These are phyloP conservation scores for Calosoma granatense DNA, from an alignment of 1,140 invertebrate species.

Conservation along the genomic window DNA sequence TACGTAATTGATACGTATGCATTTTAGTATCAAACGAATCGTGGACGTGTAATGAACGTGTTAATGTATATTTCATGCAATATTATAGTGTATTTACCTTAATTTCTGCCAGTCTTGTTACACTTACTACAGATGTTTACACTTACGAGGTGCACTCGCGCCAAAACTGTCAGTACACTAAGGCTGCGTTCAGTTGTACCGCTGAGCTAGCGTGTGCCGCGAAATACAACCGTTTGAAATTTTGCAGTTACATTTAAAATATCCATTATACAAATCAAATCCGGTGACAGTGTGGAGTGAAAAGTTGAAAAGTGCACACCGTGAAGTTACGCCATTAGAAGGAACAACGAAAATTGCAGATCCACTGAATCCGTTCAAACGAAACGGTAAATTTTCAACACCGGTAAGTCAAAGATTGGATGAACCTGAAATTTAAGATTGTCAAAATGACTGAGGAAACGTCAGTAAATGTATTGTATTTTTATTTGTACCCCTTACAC, in stretches of 20 bases:
- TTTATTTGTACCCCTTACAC: conserved; percentile 7
- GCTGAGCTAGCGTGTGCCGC: too few relatives aligned
- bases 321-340: neutral
- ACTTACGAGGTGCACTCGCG: too few relatives aligned
- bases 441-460: neutral
- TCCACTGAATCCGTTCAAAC: neutral
- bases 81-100: too few relatives aligned
- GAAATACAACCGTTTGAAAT: too few relatives aligned
- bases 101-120: too few relatives aligned
- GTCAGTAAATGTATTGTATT: neutral
- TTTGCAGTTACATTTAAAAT: neutral
- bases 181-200: too few relatives aligned
- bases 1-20: too few relatives aligned
- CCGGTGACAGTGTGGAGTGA: neutral
- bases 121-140: too few relatives aligned
- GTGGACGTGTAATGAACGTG: too few relatives aligned
- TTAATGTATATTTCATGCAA: too few relatives aligned
- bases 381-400: neutral
- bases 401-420: neutral
- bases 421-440: neutral
- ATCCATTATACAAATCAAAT: neutral
- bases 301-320: neutral
- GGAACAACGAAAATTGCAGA: neutral
- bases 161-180: too few relatives aligned
- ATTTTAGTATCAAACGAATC: neutral